Evolutionary conservation across 2,113 vertebrate genomes (phyloP).

Genomic region (Mellivora capensis): DNA sequence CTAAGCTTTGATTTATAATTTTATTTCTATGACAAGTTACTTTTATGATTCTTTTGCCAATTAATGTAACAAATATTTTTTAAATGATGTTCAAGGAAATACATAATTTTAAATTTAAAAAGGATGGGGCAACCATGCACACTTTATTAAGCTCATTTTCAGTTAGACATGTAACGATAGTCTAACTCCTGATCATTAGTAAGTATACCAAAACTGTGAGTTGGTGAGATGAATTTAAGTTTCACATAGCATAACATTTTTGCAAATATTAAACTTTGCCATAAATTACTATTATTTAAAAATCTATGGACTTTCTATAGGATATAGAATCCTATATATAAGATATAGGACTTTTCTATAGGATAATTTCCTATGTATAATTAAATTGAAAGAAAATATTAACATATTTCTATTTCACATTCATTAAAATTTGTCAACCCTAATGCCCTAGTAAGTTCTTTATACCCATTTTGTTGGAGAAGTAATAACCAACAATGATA

Average conservation of each 20-base stretch:
- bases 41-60: conserved; percentile 50
- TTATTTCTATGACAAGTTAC: conserved; percentile 8
- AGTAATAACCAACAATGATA: not conserved
- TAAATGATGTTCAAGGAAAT: conserved; percentile 16
- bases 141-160: not conserved
- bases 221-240: not conserved
- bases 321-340: not conserved
- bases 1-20: conserved; percentile 61
- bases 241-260: not conserved
- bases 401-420: not conserved
- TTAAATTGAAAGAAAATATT: not conserved
- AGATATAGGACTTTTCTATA: not conserved
- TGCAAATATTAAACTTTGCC: not conserved
- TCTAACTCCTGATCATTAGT: not conserved
- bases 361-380: conserved; percentile 23
- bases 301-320: not conserved
- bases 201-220: not conserved
- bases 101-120: conserved; percentile 20
- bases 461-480: not conserved
- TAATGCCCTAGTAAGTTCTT: not conserved
- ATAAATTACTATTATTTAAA: conserved; percentile 24
- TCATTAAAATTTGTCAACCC: not conserved
- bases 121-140: not conserved
- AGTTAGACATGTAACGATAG: not conserved
- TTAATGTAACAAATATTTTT: conserved; percentile 44